These are phyloP conservation scores for Eleginops maclovinus DNA, from an alignment of 2,113 vertebrate genomes.

Conservation along the genomic window DNA sequence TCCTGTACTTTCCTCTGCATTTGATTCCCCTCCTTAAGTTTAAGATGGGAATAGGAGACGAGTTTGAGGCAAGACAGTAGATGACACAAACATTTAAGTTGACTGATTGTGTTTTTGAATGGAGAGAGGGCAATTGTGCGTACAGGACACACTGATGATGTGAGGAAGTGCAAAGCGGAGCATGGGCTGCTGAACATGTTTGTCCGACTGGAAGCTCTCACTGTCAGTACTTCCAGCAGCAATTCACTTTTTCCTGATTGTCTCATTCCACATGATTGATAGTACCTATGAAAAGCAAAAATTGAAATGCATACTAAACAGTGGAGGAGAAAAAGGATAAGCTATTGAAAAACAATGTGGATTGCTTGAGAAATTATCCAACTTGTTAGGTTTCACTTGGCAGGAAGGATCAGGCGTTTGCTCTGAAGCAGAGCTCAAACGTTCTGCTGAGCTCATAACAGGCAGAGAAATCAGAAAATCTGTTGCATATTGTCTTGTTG, in stretches of 20 bases:
- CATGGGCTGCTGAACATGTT: slow-evolving; percentile 49
- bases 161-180: slow-evolving; percentile 27
- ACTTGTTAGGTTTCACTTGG: neutral
- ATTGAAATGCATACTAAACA: slow-evolving; percentile 71
- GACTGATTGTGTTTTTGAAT: slow-evolving; percentile 78
- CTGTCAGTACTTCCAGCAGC: slow-evolving; percentile 36
- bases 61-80: slow-evolving; percentile 65
- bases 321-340: slow-evolving; percentile 11
- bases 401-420: neutral
- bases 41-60: slow-evolving; percentile 49
- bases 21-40: slow-evolving; percentile 30
- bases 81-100: slow-evolving; percentile 77
- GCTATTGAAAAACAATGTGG: slow-evolving; percentile 18
- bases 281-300: slow-evolving; percentile 53
- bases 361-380: neutral
- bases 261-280: slow-evolving; percentile 74
- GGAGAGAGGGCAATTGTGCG: slow-evolving; percentile 46
- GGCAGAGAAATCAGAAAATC: neutral
- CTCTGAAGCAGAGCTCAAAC: neutral
- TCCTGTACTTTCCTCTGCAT: slow-evolving; percentile 37
- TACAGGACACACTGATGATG: slow-evolving; percentile 53
- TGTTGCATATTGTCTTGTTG: neutral
- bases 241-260: slow-evolving; percentile 60
- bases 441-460: neutral
- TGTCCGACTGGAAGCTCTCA: slow-evolving; percentile 41